These are phyloP conservation scores for Pantherophis vulpinus DNA, from an alignment of 2,797 vertebrate genomes.

Conservation along the genomic window DNA sequence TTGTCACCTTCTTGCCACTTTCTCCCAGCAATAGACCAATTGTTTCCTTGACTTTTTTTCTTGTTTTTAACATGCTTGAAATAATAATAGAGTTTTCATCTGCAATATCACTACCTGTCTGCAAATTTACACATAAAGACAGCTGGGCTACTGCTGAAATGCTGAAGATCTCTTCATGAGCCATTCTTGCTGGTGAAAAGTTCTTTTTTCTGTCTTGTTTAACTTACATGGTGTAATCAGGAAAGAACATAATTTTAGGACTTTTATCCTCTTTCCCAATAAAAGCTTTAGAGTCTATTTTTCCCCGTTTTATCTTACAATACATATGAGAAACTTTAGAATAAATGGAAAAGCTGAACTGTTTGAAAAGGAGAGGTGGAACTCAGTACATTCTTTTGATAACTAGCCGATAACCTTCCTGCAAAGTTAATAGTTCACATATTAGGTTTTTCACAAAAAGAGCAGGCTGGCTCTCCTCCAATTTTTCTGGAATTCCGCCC, in stretches of 20 bases:
- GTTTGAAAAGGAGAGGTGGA: background rate
- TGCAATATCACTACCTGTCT: background rate
- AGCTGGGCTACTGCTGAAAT: background rate
- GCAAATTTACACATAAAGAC: background rate
- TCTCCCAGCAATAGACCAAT: no score
- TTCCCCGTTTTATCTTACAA: background rate
- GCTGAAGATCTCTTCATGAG: background rate
- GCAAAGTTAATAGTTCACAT: background rate
- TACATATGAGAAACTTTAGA: background rate
- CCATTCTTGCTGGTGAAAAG: background rate
- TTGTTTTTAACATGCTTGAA: background rate
- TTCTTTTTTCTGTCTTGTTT: background rate
- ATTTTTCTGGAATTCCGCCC: background rate
- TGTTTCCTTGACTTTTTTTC: no score
- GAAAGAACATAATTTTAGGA: background rate
- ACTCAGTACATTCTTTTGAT: background rate
- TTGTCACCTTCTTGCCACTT: no score
- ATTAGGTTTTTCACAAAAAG: background rate
- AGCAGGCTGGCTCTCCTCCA: background rate
- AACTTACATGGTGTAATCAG: background rate
- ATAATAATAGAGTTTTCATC: background rate
- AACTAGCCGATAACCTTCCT: background rate
- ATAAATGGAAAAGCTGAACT: background rate
- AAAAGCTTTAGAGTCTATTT: background rate
- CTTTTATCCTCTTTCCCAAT: background rate